A percentile compares a stretch with the other conserved stretches of the same genome.
These are phyloP conservation scores for Villa cingulata DNA, from an alignment of 2,888 invertebrate species.

Conservation along the genomic window DNA sequence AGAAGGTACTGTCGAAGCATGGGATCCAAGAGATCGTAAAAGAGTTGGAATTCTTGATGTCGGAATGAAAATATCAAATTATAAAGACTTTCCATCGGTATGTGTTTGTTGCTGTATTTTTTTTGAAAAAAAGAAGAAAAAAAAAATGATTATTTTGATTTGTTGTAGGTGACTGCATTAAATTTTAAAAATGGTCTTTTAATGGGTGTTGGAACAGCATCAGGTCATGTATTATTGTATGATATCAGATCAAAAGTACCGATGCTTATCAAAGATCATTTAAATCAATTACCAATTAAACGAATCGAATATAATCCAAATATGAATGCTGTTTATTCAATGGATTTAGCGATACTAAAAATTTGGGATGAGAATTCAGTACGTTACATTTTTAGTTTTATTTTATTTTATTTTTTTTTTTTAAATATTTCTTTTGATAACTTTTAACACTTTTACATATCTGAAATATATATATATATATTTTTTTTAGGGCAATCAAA, in stretches of 20 bases:
- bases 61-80: slow-evolving; percentile 48
- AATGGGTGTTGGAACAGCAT: slow-evolving; percentile 83
- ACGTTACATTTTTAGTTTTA: slow-evolving; percentile 18
- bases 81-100: slow-evolving; percentile 36
- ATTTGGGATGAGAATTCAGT: slow-evolving; percentile 82
- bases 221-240: slow-evolving; percentile 87
- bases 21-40: slow-evolving; percentile 78
- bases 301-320: slow-evolving; percentile 70
- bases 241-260: slow-evolving; percentile 89
- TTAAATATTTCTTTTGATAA: no score
- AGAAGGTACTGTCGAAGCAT: slow-evolving; percentile 88
- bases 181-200: slow-evolving; percentile 62
- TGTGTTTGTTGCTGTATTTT: not conserved
- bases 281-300: slow-evolving; percentile 84
- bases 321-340: slow-evolving; percentile 70
- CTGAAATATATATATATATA: slow-evolving; percentile 1
- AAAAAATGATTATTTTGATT: not conserved
- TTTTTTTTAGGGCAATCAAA: slow-evolving; percentile 68
- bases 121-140: not conserved
- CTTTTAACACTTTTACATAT: not conserved
- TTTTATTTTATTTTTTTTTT: no score
- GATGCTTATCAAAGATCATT: slow-evolving; percentile 81
- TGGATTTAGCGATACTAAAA: slow-evolving; percentile 79
- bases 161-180: slow-evolving; percentile 54
- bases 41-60: slow-evolving; percentile 75